Evolutionary conservation across 1,140 invertebrate genomes (phyloP), one percentile per base, ranked within the genome.

Genomic region (Neodiprion virginianus): DNA sequence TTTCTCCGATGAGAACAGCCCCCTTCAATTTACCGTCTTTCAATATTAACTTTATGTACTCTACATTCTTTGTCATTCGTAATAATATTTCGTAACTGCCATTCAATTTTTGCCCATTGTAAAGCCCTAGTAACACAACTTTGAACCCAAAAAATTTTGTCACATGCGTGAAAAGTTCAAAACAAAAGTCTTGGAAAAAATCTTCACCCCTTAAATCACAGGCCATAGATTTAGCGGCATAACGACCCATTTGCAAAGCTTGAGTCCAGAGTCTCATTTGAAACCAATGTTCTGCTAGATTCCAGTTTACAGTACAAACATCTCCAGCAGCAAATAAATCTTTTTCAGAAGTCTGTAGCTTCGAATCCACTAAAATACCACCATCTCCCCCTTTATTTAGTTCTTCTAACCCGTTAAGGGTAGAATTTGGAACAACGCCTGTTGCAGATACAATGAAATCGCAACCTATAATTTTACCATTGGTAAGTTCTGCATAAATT

Each of bases 231-330:
- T 96, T 95, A 0, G 96, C 97, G 14, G 95, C 96, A 90, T 98
- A 98, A 66, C 91, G 90, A 11, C 98, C 98, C 98, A 99, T 99
- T 88, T 99, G 97, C 76, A 97, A 88, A 0, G 98, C 98, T 89
- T 99, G 98, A 7, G 97, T 97, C 98, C 98, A 99, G 1, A 99
- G 86, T 69, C 97, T 90, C 94, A 99, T 97, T 89, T 99, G 97
- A 87, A 98, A 95, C 98, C 98, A 99, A 83, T 98, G 95, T 61
- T 90, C 85, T 1, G 96, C 91, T 71, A 88, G 81, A 17, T 91
- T 83, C 98, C 98, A 99, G 48, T 85, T 85, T 48, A 94, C 93
- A 76, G 91, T 91, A 81, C 97, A 98, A 9, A 96, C 93, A 92
- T 99, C 98, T 10, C 98, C 98, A 71, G 97, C 97, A 17, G 97